phyloP scores from a whole-genome alignment of 2,888 invertebrate genomes.

The Callinectes sapidus region DNA sequence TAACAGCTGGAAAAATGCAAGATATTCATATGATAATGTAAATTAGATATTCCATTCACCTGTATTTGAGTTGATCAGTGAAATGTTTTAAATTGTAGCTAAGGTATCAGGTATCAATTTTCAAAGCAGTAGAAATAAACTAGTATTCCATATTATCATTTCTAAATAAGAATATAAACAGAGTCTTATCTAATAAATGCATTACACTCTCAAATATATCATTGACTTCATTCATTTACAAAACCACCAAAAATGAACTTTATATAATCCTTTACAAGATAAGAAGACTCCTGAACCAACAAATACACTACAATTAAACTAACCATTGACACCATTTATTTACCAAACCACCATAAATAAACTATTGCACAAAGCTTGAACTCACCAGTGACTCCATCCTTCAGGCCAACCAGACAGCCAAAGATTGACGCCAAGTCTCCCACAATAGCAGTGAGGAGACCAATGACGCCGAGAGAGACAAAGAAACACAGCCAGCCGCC shows the following conservation, averaged over 20 bases:
- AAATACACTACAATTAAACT: too few species aligned
- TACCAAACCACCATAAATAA: too few species aligned
- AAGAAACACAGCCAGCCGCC: conserved; percentile 81
- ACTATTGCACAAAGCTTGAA: too few species aligned
- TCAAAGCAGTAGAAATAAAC: not conserved
- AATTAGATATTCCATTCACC: not conserved
- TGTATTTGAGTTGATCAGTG: not conserved
- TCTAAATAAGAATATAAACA: not conserved
- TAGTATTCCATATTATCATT: not conserved
- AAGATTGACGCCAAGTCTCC: conserved; percentile 80
- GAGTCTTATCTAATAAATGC: not conserved
- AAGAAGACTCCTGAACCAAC: too few species aligned
- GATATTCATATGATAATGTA: conserved; percentile 73
- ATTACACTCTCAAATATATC: conserved; percentile 73
- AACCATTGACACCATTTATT: too few species aligned
- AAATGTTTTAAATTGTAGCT: not conserved
- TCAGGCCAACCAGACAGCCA: conserved; percentile 80
- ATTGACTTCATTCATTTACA: conserved; percentile 76
- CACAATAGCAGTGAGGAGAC: conserved; percentile 80
- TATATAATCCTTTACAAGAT: too few species aligned
- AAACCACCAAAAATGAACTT: too few species aligned
- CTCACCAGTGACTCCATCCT: conserved; percentile 78
- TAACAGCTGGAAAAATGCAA: conserved; percentile 89
- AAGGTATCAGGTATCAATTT: not conserved
- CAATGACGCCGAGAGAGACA: conserved; percentile 79